These are phyloP conservation scores for Silvanus unidentatus DNA, from an alignment of 2,888 invertebrate genomes.

Conservation along the genomic window DNA sequence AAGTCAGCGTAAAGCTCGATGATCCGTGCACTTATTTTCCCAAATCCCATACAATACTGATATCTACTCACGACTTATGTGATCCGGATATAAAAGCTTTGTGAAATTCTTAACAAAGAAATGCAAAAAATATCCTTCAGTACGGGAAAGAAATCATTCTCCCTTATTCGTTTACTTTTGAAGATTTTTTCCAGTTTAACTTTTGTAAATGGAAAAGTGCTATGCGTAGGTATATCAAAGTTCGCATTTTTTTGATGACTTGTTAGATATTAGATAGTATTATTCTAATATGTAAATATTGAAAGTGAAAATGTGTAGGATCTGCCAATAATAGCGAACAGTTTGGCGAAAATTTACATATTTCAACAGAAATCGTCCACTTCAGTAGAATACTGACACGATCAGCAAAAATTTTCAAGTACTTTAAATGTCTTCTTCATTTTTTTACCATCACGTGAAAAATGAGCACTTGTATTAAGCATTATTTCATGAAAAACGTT, in stretches of 20 bases:
- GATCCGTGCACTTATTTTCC: conserved; percentile 16
- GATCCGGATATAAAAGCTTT: conserved; percentile 17
- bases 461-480: no score
- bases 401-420: no score
- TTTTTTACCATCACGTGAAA: no score
- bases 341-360: conserved; percentile 42
- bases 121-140: neutral
- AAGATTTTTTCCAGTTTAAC: neutral
- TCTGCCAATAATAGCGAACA: conserved; percentile 40
- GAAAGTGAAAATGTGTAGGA: conserved; percentile 8
- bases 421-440: no score
- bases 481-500: no score
- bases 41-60: conserved; percentile 18
- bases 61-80: conserved; percentile 22
- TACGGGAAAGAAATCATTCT: no score
- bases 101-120: conserved; percentile 2
- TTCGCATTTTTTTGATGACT: no score
- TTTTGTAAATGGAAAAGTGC: no score
- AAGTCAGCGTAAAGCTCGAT: conserved; percentile 16
- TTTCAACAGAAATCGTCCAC: conserved; percentile 44
- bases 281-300: neutral
- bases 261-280: no score
- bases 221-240: no score
- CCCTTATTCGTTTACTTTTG: no score
- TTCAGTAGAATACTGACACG: conserved; percentile 11